Evolutionary conservation across 2,888 invertebrate genomes (phyloP).

Genomic region (Ormyrus nitidulus): DNA sequence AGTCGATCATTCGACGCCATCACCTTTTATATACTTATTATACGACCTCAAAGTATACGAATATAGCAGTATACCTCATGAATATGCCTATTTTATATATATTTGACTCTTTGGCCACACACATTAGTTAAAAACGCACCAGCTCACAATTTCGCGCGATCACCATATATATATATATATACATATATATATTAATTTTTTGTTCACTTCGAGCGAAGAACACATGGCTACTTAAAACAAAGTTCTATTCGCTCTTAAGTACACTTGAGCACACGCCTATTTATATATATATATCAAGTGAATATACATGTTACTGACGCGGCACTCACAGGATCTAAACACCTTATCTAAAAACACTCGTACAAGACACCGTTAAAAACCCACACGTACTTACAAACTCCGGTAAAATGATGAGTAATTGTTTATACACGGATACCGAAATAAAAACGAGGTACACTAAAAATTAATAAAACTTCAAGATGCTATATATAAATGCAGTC

Average conservation of each 20-base stretch:
- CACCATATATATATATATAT: slow-evolving; percentile 47
- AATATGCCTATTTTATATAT: slow-evolving; percentile 51
- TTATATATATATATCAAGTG: slow-evolving; percentile 21
- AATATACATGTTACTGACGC: slow-evolving; percentile 35
- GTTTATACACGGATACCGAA: slow-evolving; percentile 46
- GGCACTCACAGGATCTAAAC: slow-evolving; percentile 33
- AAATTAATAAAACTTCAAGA: slow-evolving; percentile 43
- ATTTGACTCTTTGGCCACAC: slow-evolving; percentile 55
- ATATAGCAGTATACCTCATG: slow-evolving; percentile 56
- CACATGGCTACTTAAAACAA: slow-evolving; percentile 42
- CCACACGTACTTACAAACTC: slow-evolving; percentile 37
- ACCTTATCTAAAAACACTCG: slow-evolving; percentile 39
- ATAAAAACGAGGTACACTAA: slow-evolving; percentile 50
- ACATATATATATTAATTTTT: slow-evolving; percentile 35
- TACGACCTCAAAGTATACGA: slow-evolving; percentile 57
- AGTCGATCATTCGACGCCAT: slow-evolving; percentile 50
- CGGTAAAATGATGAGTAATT: slow-evolving; percentile 36
- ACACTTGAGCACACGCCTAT: slow-evolving; percentile 51
- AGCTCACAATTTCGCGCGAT: slow-evolving; percentile 53
- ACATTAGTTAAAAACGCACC: slow-evolving; percentile 56
- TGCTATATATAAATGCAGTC: slow-evolving; percentile 49
- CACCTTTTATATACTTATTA: slow-evolving; percentile 54
- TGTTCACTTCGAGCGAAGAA: slow-evolving; percentile 48
- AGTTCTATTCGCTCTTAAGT: slow-evolving; percentile 49
- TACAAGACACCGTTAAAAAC: slow-evolving; percentile 39